Base-by-base conservation (phyloP, 2,888 invertebrate genomes). In the Hipparchia semele region DNA sequence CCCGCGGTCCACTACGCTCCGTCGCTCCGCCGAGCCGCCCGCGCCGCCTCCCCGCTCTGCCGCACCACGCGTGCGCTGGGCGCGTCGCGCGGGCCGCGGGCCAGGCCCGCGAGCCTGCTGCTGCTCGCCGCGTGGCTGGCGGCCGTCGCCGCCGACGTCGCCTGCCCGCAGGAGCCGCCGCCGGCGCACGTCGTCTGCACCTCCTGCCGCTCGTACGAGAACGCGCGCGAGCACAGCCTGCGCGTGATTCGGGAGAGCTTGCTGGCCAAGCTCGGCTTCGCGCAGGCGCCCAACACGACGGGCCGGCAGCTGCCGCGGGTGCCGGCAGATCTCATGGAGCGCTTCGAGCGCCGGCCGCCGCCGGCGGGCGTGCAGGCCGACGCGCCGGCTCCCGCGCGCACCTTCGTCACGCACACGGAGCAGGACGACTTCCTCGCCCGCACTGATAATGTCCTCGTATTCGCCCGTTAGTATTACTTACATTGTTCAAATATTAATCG, bases 381-480 rank as follows among this genome's bases (percentile, higher is more conserved):
- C 83, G 95, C 90, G 79, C 91, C 91, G 74, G 94, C 87, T 89
- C 91, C 90, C 80, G 90, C 86, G 86, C 94, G 86, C 86, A 90
- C 87, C 87, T 90, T 88, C 86, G 94, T 88, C 90, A 94, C 88
- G 87, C 95, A 87, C 91, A 95, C 86, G 90, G 96, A 87, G 94
- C 95, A 86, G 77, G 96, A 96, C 83, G 96, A 96, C 86, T 96
- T 95, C 90, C 95, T 95, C 83, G 95, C 95, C 80, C 95, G 95
- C 83, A 96, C 96, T 75, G 95, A 96, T 86, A 95, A 95, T 84
- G 94, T 96, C 82, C 90, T 96, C 87, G 95, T 95, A 79, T 96
- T 96, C 91, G 96, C 96, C 83, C 96, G 94, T 95, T 94, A 95
- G 95, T 94, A 94, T 85, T 83, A 39, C 39, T 85, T 83, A 39